phyloP scores from a whole-genome alignment of 1,140 invertebrate genomes.

The Leptopilina boulardi region DNA sequence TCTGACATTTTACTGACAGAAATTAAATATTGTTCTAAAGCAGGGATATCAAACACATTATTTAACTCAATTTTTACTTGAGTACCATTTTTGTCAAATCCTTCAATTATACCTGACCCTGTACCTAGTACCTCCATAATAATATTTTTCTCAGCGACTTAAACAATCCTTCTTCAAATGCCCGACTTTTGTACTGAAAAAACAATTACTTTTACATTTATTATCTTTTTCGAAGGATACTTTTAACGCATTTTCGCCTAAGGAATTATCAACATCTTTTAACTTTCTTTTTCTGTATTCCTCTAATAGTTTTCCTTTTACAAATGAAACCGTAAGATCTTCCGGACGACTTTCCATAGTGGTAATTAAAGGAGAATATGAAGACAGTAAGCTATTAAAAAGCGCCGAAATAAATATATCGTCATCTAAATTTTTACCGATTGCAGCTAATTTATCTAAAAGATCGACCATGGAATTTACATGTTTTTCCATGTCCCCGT shows the following conservation, averaged over 20 bases:
- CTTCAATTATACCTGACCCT: neutral
- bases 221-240: neutral
- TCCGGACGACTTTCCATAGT: too few relatives aligned
- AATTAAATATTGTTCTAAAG: conserved; percentile 16
- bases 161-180: neutral
- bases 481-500: conserved; percentile 33
- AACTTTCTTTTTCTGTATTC: conserved; percentile 43
- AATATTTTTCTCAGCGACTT: neutral
- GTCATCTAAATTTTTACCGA: conserved; percentile 32
- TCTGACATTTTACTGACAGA: conserved; percentile 38
- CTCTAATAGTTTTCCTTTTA: conserved; percentile 46
- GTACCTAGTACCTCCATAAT: neutral
- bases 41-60: conserved; percentile 23
- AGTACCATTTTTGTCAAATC: neutral
- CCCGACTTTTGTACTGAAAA: neutral
- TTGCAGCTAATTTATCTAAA: neutral
- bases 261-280: neutral
- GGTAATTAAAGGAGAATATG: conserved; percentile 40
- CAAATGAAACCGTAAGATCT: conserved; percentile 33
- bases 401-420: conserved; percentile 38
- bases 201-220: neutral
- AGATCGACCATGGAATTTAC: neutral
- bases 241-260: neutral
- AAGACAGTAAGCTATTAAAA: conserved; percentile 43
- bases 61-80: neutral